A percentile compares a stretch with the other conserved stretches of the same genome.
phyloP scores from a whole-genome alignment of 2,797 vertebrate species.

The Sebastes steindachneri region DNA sequence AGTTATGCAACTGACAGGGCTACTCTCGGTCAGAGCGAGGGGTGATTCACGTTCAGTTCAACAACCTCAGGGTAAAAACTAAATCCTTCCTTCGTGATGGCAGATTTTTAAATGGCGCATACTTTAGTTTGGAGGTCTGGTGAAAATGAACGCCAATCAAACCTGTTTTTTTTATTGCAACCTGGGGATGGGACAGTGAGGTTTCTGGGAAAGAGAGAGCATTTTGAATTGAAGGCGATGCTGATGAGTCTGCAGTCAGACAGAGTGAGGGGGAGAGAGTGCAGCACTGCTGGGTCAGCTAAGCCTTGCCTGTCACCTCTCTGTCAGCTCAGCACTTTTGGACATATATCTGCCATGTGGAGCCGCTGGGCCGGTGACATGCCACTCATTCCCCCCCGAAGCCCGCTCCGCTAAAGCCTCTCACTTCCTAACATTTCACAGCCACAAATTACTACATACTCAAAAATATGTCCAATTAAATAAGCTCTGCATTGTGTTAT shows the following conservation, averaged over 20 bases:
- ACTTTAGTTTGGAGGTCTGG: neutral
- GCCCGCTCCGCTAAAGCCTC: constrained; percentile 4
- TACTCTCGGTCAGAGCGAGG: constrained; percentile 57
- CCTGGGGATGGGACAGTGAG: neutral
- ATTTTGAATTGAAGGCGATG: constrained; percentile 50
- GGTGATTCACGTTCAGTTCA: constrained; percentile 46
- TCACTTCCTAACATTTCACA: constrained; percentile 11
- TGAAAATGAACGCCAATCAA: neutral
- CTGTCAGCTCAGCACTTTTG: constrained; percentile 85
- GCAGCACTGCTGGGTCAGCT: constrained; percentile 84
- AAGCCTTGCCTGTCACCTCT: constrained; percentile 75
- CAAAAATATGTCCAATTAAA: neutral
- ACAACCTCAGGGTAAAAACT: constrained; percentile 19
- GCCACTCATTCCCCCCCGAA: constrained; percentile 51
- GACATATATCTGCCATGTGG: constrained; percentile 73
- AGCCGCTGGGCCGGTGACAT: constrained; percentile 47
- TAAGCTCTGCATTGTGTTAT: neutral
- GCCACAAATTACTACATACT: neutral
- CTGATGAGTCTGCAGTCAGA: constrained; percentile 71
- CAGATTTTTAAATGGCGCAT: neutral
- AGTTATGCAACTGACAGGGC: constrained; percentile 60
- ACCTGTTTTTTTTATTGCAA: neutral
- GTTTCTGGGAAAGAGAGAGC: constrained; percentile 17
- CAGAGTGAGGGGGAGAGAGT: constrained; percentile 53
- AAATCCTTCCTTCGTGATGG: neutral